Base-by-base conservation (phyloP, 2,113 vertebrate species). In the Neoarius graeffei region DNA sequence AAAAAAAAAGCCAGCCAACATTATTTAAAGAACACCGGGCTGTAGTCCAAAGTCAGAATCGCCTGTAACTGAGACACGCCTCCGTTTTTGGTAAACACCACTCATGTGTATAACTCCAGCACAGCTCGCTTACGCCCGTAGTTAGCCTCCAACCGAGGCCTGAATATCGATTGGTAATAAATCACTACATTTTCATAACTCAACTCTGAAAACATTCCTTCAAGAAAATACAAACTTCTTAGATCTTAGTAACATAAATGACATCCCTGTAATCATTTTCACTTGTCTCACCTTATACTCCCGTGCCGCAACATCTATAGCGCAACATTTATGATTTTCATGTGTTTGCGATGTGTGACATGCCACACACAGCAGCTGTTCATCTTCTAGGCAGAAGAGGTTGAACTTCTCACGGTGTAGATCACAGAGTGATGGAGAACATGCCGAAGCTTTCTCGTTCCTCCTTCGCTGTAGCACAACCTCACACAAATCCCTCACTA, bases 331-430 rank as follows among this genome's bases (percentile, higher is more conserved):
- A 82, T 88, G 91, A 35, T 85, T 71, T 73, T 86, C 87, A 1
- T 77, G 92, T 66, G 83, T 57, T 20, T 91, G 73, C 6, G 90
- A 0, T 48, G 91, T 85, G 19, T 85, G 86, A 48, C 93, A 94
- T 2, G 90, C 56, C 66, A 89, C 3, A 85, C 93, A 93, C 85
- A 93, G 83, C 67, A 87, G 84, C 88, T 91, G 81, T 25, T 23
- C 9, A 5, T 94, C 91, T 5, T 89, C 30, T 67, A 82, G 30
- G 81, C 93, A 94, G 89, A 90, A 91, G 19, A 92, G 86, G 19
- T 88, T 86, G 42, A 91, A 83, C 2, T 88, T 91, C 85, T 93
- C 88, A 0, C 23, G 0, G 30, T 94, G 92, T 73, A 91, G 6
- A 64, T 17, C 25, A 5, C 67, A 85, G 54, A 74, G 9, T 14